These are phyloP conservation scores for Eucidaris tribuloides DNA, from an alignment of 35 echinoderm and acorn worm genomes.

Conservation along the genomic window DNA sequence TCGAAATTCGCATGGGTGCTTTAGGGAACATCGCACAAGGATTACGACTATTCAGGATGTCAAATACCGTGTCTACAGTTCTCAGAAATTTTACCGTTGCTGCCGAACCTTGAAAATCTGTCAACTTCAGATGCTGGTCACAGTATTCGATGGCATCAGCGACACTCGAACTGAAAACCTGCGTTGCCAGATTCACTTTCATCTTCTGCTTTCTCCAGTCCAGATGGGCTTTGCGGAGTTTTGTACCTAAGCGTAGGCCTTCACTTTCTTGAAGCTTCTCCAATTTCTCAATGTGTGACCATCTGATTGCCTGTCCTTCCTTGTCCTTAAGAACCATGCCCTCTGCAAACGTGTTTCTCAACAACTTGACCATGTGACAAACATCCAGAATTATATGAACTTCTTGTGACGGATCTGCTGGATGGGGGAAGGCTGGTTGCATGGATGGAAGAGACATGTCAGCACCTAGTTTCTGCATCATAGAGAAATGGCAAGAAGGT, in stretches of 20 bases:
- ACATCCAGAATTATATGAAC: too few relatives aligned
- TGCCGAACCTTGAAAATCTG: background rate
- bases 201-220: constrained; percentile 25
- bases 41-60: constrained; percentile 5
- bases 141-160: constrained; percentile 34
- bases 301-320: background rate
- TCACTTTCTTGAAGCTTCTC: constrained; percentile 16
- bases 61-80: too few relatives aligned
- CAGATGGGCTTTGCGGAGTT: too few relatives aligned
- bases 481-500: too few relatives aligned
- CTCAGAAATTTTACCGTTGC: too few relatives aligned
- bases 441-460: too few relatives aligned
- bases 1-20: background rate
- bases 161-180: constrained; percentile 44
- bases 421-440: too few relatives aligned
- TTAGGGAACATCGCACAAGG: background rate
- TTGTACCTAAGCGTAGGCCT: constrained; percentile 16
- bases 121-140: too few relatives aligned
- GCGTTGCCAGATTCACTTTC: too few relatives aligned
- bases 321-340: background rate
- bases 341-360: constrained; percentile 19
- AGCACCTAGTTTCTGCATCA: too few relatives aligned
- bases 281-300: constrained; percentile 2
- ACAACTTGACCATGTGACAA: too few relatives aligned
- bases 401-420: too few relatives aligned